Percentiles rank a stretch among this genome's conserved stretches.
These are phyloP conservation scores for Dasypus novemcinctus DNA, from an alignment of 2,113 vertebrate species.

Conservation along the genomic window DNA sequence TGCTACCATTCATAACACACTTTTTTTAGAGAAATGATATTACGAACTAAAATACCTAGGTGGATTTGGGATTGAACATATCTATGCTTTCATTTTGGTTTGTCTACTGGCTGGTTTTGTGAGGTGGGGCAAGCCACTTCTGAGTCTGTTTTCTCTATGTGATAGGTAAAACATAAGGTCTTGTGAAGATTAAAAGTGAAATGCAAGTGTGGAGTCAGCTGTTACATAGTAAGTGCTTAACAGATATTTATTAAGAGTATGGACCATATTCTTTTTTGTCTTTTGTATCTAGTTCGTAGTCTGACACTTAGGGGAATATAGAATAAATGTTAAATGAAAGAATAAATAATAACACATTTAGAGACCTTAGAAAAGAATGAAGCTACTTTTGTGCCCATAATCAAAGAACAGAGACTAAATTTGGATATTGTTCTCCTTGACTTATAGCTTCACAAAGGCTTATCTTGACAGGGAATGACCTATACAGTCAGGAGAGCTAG, in stretches of 20 bases:
- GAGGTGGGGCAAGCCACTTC: neutral
- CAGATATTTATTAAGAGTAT: constrained; percentile 10
- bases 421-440: neutral
- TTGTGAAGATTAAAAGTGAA: neutral
- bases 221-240: neutral
- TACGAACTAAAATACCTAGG: neutral
- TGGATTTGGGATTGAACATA: neutral
- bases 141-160: neutral
- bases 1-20: neutral
- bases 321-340: constrained; percentile 5
- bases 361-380: neutral
- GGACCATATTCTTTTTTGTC: constrained; percentile 19
- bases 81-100: neutral
- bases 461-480: neutral
- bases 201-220: neutral
- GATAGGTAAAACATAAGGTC: neutral
- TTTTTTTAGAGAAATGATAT: neutral
- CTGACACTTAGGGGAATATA: neutral
- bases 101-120: neutral
- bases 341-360: constrained; percentile 36
- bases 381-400: neutral
- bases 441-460: neutral
- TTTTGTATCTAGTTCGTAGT: neutral
- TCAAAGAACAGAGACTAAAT: neutral
- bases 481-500: no score